These are phyloP conservation scores for Sphinx pinastri DNA, from an alignment of 2,888 invertebrate species.

Conservation along the genomic window DNA sequence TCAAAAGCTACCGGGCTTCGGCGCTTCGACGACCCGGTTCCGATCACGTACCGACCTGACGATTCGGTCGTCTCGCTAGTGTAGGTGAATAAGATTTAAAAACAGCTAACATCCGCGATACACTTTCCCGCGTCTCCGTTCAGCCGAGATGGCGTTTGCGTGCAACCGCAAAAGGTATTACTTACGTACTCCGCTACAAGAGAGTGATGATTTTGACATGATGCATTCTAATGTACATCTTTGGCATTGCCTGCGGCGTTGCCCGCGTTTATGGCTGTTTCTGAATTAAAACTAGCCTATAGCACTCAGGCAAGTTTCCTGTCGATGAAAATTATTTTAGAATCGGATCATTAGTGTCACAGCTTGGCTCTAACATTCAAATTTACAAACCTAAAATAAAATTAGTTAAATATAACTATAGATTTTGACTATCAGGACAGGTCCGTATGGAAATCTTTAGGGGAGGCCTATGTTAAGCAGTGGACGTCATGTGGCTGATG, in stretches of 20 bases:
- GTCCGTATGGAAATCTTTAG: too few species aligned
- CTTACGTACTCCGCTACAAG: constrained; percentile 46
- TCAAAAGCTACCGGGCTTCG: constrained; percentile 25
- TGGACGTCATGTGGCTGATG: too few species aligned
- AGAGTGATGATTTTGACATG: background rate
- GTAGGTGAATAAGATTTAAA: constrained; percentile 59
- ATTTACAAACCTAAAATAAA: too few species aligned
- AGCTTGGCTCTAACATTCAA: too few species aligned
- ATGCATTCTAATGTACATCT: background rate
- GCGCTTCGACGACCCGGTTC: constrained; percentile 59
- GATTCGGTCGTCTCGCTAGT: constrained; percentile 20
- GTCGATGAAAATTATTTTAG: too few species aligned
- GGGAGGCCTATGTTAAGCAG: too few species aligned
- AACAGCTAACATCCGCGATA: constrained; percentile 50
- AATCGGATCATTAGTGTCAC: too few species aligned
- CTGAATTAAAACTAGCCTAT: too few species aligned
- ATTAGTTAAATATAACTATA: too few species aligned
- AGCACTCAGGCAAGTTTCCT: too few species aligned
- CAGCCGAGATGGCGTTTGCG: constrained; percentile 26
- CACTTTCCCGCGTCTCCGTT: constrained; percentile 55
- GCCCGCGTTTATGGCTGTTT: background rate
- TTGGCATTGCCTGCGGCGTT: background rate
- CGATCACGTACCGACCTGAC: constrained; percentile 52
- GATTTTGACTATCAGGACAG: too few species aligned
- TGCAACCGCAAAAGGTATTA: constrained; percentile 17